Evolutionary conservation across 2,888 invertebrate species (phyloP), one percentile per base, ranked within the genome.

Genomic region (Metalampra italica): DNA sequence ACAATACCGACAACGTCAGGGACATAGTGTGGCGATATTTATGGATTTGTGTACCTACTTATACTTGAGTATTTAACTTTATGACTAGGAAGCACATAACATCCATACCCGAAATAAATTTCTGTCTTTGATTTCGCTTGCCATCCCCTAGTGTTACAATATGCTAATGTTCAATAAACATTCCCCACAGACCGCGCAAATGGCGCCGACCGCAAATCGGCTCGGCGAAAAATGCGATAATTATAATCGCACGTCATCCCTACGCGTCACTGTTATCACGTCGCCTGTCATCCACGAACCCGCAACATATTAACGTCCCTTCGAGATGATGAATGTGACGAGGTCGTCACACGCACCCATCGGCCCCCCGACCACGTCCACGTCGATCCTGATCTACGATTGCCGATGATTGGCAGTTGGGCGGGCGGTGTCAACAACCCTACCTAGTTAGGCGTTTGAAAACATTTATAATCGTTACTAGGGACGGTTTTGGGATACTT

Each of bases 301-400:
- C 75, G 69, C 75, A 85, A 86, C 82, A 86, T 87, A 87, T 87
- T 88, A 88, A 83, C 78, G 72, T 80, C 79, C 72, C 75, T 71
- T 71, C 62, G 29, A 67, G 77, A 82, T 88, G 88, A 88, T 88
- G 80, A 82, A 88, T 86, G 86, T 76, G 65, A 63, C 29, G 71
- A 75, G 71, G 72, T 75, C 66, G 75, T 59, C 58, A 37, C 30
- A 29, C 3, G 70, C 66, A 55, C 62, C 69, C 65, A 34, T 34
- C 34, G 22, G 22, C 22, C 22, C 3, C 22, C 22, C 22, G 5
- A 2, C 2, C n/a, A 11, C n/a, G 36, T n/a, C 11, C n/a, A 61
- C 66, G 66, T 66, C 73, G 77, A 79, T 78, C 71, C 74, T 82
- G 81, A 86, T 83, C 85, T 80, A 84, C 78, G 86, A 85, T 82